These are phyloP conservation scores for Clitarchus hookeri DNA, from an alignment of 2,888 invertebrate genomes.

Conservation along the genomic window DNA sequence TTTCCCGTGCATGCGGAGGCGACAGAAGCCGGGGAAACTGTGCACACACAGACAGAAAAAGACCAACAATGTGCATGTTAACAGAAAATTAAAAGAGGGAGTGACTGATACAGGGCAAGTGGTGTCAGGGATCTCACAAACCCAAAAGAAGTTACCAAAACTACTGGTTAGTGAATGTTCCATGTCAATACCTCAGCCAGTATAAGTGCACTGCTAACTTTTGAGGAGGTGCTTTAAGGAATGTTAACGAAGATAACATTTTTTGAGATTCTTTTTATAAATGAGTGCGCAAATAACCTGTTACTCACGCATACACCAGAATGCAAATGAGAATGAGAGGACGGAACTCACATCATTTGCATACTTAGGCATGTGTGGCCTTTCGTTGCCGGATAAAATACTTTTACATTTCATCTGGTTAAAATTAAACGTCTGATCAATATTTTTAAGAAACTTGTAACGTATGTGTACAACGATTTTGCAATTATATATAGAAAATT, in stretches of 20 bases:
- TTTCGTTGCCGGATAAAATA: too few species aligned
- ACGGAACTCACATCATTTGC: too few species aligned
- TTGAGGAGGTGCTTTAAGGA: not conserved
- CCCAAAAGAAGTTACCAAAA: not conserved
- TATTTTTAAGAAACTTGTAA: too few species aligned
- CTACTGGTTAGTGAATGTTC: conserved; percentile 30
- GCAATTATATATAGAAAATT: too few species aligned
- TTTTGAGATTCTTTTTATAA: not conserved
- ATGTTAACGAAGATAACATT: not conserved
- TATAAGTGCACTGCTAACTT: conserved; percentile 7
- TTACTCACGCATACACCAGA: not conserved
- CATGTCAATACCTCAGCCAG: not conserved
- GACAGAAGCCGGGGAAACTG: conserved; percentile 98
- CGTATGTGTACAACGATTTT: too few species aligned
- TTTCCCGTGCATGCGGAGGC: conserved; percentile 93
- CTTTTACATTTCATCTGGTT: too few species aligned
- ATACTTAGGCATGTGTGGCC: too few species aligned
- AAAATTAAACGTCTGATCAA: too few species aligned
- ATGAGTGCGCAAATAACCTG: not conserved
- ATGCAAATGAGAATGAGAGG: not conserved
- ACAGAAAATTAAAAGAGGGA: conserved; percentile 26
- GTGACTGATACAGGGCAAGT: not conserved
- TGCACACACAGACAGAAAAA: conserved; percentile 52
- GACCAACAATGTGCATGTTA: conserved; percentile 38
- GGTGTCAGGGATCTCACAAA: not conserved